Evolutionary conservation across 2,888 invertebrate species (phyloP), one percentile per base, ranked within the genome.

Genomic region (Phorcus lineatus): DNA sequence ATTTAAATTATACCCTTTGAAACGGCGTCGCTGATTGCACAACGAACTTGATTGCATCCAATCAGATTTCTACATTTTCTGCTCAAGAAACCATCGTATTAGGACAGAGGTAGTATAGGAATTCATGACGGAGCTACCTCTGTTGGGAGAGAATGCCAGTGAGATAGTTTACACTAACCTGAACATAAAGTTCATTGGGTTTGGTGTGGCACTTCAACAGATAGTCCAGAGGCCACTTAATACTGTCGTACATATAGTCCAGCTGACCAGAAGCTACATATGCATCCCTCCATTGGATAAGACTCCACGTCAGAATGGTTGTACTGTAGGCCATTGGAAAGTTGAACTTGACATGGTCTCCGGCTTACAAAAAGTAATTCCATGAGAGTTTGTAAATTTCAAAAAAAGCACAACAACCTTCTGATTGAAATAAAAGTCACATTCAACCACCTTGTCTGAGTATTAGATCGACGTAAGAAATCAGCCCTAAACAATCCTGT

Each of bases 141-240:
- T n/a, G n/a, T n/a, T n/a, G n/a, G n/a, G n/a, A 55, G 3, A 62
- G 11, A 11, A 57, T 57, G n/a, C n/a, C 1, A 24, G 4, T n/a
- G 7, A 16, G 19, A 2, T 13, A 9, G 0, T 3, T 0, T 0
- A 19, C 19, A n/a, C 74, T 94, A 22, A 95, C 95, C 92, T 93
- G 92, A 0, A 89, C 91, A 81, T 92, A 93, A 0, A 92, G 82
- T 74, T 88, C 90, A 53, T 92, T 88, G 0, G 90, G 87, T n/a
- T 85, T 85, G 0, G 87, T 87, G 79, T 90, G 90, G 74, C 89
- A 95, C 88, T 95, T 95, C 81, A 95, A 93, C 86, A 95, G 94
- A 88, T 95, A 95, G 89, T 95, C 95, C 1, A 94, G 94, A 0
- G 94, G 94, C 95, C 95, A 95, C 90, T 94, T 94, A 19, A 95